Conservation (phyloP, 2,888 invertebrate genomes). For the Gari tellinella region DNA sequence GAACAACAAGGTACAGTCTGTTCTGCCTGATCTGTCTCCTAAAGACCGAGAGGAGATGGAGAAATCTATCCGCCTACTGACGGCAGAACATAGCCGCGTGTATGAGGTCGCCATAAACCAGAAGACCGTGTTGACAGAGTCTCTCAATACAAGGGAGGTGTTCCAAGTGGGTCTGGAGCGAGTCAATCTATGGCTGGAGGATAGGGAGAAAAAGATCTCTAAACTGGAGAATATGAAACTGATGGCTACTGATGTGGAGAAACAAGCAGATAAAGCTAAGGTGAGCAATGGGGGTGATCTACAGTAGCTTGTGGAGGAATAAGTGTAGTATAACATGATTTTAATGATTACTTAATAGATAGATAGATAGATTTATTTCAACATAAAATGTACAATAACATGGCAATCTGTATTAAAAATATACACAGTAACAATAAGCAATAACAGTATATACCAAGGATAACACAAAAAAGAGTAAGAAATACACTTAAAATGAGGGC, state of each 20-base stretch:
- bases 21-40: conserved; percentile 88
- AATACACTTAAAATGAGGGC: too few species aligned
- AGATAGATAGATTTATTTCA: too few species aligned
- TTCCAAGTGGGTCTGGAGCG: conserved; percentile 92
- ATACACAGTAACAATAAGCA: too few species aligned
- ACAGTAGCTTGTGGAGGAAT: too few species aligned
- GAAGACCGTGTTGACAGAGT: conserved; percentile 88
- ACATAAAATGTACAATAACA: too few species aligned
- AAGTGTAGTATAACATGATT: too few species aligned
- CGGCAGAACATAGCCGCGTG: conserved; percentile 91
- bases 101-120: conserved; percentile 88
- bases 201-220: conserved; percentile 83
- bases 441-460: too few species aligned
- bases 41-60: conserved; percentile 93
- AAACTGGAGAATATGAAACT: conserved; percentile 84
- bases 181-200: conserved; percentile 92
- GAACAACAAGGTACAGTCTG: conserved; percentile 66
- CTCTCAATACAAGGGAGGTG: conserved; percentile 89
- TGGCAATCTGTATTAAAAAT: too few species aligned
- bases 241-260: conserved; percentile 92
- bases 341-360: too few species aligned
- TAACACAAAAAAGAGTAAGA: too few species aligned
- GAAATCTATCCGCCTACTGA: conserved; percentile 89
- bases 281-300: conserved; percentile 71
- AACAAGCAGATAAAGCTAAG: conserved; percentile 91